Evolutionary conservation across 2,888 invertebrate species (phyloP).

Genomic region (Drosophila melanosoma): DNA sequence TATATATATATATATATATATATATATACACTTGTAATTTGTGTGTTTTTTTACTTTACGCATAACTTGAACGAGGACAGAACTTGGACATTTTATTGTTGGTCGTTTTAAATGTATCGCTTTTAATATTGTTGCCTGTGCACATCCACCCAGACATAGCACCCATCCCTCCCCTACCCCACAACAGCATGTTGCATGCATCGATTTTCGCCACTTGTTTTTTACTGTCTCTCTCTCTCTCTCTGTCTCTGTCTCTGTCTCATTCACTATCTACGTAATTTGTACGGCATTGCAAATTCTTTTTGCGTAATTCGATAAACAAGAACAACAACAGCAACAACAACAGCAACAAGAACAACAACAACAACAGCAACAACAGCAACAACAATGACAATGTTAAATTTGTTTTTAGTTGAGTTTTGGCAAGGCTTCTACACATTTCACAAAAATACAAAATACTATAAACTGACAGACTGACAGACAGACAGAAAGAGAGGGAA

Average conservation of each 20-base stretch:
- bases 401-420: constrained; percentile 51
- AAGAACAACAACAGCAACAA: constrained; percentile 20
- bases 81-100: constrained; percentile 50
- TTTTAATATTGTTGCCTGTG: constrained; percentile 27
- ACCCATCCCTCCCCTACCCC: background rate
- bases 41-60: constrained; percentile 18
- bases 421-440: constrained; percentile 44
- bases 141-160: background rate
- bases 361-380: constrained; percentile 18
- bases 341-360: constrained; percentile 20
- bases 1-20: constrained; percentile 18
- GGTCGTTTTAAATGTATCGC: constrained; percentile 25
- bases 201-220: background rate
- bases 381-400: constrained; percentile 45
- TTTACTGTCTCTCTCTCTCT: background rate
- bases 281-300: constrained; percentile 27
- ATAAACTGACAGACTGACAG: background rate
- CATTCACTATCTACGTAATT: constrained; percentile 5
- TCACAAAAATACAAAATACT: background rate
- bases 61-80: constrained; percentile 61
- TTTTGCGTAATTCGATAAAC: constrained; percentile 68
- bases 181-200: background rate
- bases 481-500: background rate
- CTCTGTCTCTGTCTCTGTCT: background rate
- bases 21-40: constrained; percentile 1